Evolutionary conservation across 2,113 vertebrate species (phyloP), one percentile per base, ranked within the genome.

Genomic region (Pionites leucogaster): DNA sequence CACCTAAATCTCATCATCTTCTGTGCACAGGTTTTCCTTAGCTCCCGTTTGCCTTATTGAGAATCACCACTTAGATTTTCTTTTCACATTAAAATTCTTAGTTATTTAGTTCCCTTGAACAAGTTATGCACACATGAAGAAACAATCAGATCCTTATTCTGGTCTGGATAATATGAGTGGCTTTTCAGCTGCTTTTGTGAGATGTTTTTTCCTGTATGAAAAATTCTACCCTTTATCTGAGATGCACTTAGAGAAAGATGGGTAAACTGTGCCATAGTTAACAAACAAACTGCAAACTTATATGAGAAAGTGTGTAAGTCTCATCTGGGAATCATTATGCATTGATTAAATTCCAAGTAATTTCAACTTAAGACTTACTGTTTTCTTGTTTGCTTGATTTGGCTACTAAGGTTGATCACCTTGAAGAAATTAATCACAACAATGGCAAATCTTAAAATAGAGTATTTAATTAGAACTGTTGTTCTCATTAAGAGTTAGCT

Each of bases 381-480:
- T 67, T 87, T 95, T 94, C 93, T 71, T 94, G 4, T 86, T 94
- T 91, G 9, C 72, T 83, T 88, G 64, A 88, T 74, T 71, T 95
- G 92, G 77, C 88, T 90, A n/a, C 83, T 59, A 50, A 87, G 93
- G 95, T 88, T 68, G 91, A 96, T 97, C 68, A 91, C 77, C 29
- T 74, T 63, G 64, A 74, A 92, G 68, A 64, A 79, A 90, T 65
- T 59, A 93, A 95, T 93, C 89, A 93, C 65, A 97, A 93, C 88
- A 94, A 53, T 71, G 83, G 85, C 88, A 97, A 95, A 85, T 80
- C 44, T n/a, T 52, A 84, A 95, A 11, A 62, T 39, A 90, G 82
- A 52, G 23, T 39, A 60, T 85, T 37, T 91, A 90, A 96, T 96
- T 91, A 94, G 86, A 96, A 44, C 42, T 86, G 46, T 92, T 71